Evolutionary conservation across 2,888 invertebrate genomes (phyloP), one percentile per base, ranked within the genome.

Genomic region (Xanthia togata): DNA sequence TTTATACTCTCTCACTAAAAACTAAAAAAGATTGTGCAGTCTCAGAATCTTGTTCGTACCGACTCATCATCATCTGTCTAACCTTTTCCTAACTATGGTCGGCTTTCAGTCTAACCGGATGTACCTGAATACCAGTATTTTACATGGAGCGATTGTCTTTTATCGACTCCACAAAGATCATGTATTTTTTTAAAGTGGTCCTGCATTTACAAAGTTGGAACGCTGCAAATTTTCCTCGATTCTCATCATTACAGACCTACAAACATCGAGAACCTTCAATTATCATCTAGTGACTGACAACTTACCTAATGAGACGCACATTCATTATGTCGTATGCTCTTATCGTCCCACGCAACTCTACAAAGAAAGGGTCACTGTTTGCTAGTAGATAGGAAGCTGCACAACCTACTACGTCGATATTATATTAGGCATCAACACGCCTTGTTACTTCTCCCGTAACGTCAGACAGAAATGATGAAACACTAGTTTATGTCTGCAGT

Each of bases 311-410:
- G 41, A 80, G 20, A 44, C 62, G 4, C 26, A 38, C 50, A 73
- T 50, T 41, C 11, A 79, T 80, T 69, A n/a, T 44, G 38, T 78
- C 41, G 60, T 62, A 64, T 38, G 14, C 20, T 55, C 59, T 80
- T 80, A 78, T 82, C 83, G 38, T 53, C 50, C 14, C 53, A 76
- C 70, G 53, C 82, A 67, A 64, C 14, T 64, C 35, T 26, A 76
- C 78, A 82, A 82, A 76, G 82, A 76, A 76, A 82, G 82, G 71
- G 81, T 59, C 70, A 62, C 38, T 82, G 68, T 76, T 77, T 82
- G 76, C 64, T 44, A 70, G 44, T 9, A 53, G 74, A 64, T 74
- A 80, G 59, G 59, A 50, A 55, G 23, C 35, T 38, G 35, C 20
- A 72, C 11, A 59, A 55, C 38, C 38, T 62, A 67, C 80, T 73